phyloP scores from a whole-genome alignment of 2,888 invertebrate genomes.

The Gymnocheta viridis region DNA sequence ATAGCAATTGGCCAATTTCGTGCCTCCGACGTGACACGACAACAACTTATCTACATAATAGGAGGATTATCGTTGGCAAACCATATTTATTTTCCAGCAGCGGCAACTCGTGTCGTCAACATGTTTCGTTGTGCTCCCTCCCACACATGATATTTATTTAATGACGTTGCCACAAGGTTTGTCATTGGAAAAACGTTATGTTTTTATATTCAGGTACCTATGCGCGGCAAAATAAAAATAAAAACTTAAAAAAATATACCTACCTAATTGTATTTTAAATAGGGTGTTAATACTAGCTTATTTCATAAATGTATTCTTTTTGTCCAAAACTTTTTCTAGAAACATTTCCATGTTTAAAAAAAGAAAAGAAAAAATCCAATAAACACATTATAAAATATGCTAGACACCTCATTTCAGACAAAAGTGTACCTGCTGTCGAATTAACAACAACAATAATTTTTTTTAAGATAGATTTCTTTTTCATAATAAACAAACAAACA shows the following conservation, averaged over 20 bases:
- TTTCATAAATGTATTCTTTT: not conserved
- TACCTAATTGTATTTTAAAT: not conserved
- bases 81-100: too few relatives aligned
- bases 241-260: too few relatives aligned
- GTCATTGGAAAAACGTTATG: too few relatives aligned
- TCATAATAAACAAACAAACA: conserved; percentile 22
- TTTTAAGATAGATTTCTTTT: conserved; percentile 46
- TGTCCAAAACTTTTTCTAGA: not conserved
- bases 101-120: too few relatives aligned
- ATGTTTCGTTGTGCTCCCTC: too few relatives aligned
- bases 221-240: not conserved
- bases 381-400: not conserved
- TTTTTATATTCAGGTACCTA: too few relatives aligned
- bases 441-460: conserved; percentile 13
- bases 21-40: too few relatives aligned
- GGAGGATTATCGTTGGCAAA: too few relatives aligned
- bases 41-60: too few relatives aligned
- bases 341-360: not conserved
- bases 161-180: too few relatives aligned
- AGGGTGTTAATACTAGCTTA: not conserved
- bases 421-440: conserved; percentile 59
- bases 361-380: not conserved
- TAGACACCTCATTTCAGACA: conserved; percentile 21
- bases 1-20: too few relatives aligned
- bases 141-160: too few relatives aligned